Conservation (phyloP, 1,140 invertebrate species). For the Calephelis nemesis region DNA sequence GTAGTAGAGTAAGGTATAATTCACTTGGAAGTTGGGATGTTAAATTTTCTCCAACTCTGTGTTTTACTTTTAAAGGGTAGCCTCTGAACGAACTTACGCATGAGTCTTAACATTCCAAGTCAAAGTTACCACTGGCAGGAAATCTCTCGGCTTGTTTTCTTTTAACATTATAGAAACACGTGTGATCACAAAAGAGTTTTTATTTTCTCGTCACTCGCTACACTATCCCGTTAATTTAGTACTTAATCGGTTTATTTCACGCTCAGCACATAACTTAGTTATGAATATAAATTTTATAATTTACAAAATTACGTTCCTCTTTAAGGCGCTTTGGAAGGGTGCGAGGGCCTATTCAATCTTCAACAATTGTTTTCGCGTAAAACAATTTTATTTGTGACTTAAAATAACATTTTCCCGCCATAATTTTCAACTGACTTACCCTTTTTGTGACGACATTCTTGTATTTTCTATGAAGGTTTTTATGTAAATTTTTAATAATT, state of each 20-base stretch:
- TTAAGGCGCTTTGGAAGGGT: not conserved
- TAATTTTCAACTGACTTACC: not conserved
- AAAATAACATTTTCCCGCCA: not conserved
- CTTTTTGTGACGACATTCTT: no score
- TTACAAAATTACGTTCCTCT: constrained; percentile 25
- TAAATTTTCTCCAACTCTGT: no score
- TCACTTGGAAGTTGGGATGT: no score
- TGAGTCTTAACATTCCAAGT: no score
- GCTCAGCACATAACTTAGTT: constrained; percentile 36
- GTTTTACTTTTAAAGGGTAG: no score
- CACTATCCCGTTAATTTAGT: constrained; percentile 35
- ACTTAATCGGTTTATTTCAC: constrained; percentile 44
- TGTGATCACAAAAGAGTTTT: not conserved
- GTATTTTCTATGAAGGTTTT: no score
- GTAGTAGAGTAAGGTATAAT: no score
- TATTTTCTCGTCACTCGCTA: constrained; percentile 18
- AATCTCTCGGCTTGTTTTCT: not conserved
- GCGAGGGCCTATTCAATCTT: not conserved
- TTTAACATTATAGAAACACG: not conserved
- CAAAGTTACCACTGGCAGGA: no score
- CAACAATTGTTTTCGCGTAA: constrained; percentile 10
- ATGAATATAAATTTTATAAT: constrained; percentile 42
- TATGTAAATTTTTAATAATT: no score
- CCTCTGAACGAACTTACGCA: no score
- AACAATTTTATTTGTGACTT: constrained; percentile 3